phyloP scores from a whole-genome alignment of 2,113 vertebrate species.

The Struthidea cinerea region DNA sequence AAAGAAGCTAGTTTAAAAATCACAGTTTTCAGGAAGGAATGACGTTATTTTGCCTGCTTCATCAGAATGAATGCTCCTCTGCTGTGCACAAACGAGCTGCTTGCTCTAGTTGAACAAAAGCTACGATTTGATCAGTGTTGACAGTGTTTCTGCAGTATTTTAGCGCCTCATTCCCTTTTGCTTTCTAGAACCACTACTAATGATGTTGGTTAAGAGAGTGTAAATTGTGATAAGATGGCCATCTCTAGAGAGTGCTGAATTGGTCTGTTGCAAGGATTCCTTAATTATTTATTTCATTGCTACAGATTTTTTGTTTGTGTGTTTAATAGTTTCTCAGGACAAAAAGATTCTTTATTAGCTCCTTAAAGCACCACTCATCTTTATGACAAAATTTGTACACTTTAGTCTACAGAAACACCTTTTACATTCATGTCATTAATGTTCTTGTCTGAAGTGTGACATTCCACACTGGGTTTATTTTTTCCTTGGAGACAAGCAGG shows the following conservation, averaged over 20 bases:
- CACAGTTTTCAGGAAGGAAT: background rate
- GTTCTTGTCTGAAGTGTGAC: background rate
- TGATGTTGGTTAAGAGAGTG: background rate
- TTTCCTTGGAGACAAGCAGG: background rate
- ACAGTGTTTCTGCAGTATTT: conserved; percentile 40
- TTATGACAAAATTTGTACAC: background rate
- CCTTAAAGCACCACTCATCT: background rate
- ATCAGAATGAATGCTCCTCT: background rate
- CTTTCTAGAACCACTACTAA: conserved; percentile 31
- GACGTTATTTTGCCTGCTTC: background rate
- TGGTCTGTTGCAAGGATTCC: background rate
- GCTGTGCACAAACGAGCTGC: background rate
- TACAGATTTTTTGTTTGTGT: background rate
- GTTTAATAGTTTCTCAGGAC: background rate
- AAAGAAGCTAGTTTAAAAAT: conserved; percentile 37
- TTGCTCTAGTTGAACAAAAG: conserved; percentile 46
- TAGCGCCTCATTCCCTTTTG: conserved; percentile 26
- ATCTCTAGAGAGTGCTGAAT: background rate
- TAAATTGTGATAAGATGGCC: background rate
- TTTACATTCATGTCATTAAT: background rate
- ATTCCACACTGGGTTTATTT: conserved; percentile 11
- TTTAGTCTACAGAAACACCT: background rate
- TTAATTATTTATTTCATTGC: conserved; percentile 36
- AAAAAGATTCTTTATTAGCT: background rate
- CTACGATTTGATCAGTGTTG: conserved; percentile 26